Percentiles rank a stretch among this genome's conserved stretches.
Conservation (phyloP, 2,113 vertebrate genomes). For the Crypturellus undulatus region DNA sequence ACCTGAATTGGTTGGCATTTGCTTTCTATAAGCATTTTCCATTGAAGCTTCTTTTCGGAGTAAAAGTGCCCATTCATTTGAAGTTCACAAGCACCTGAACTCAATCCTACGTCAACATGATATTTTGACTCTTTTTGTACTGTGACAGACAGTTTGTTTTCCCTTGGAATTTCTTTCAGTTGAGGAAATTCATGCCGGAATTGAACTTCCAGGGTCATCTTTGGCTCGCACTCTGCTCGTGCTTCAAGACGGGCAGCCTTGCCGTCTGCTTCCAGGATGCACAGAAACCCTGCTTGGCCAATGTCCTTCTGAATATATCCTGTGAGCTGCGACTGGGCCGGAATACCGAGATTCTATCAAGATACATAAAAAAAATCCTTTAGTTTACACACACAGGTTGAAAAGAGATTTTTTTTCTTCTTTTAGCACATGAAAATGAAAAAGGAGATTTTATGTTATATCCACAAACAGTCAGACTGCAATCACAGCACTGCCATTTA, state of each 20-base stretch:
- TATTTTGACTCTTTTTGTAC: conserved; percentile 45
- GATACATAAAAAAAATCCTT: background rate
- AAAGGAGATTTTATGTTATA: background rate
- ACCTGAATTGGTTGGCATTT: conserved; percentile 81
- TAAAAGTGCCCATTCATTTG: conserved; percentile 68
- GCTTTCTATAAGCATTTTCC: conserved; percentile 77
- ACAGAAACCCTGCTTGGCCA: conserved; percentile 53
- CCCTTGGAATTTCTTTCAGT: conserved; percentile 62
- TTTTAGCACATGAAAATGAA: background rate
- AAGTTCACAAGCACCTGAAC: conserved; percentile 70
- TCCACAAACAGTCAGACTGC: background rate
- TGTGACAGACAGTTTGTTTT: conserved; percentile 68
- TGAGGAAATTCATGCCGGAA: conserved; percentile 74
- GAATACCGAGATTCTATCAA: conserved; percentile 48
- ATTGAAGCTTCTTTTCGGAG: conserved; percentile 73
- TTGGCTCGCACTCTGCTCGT: conserved; percentile 60
- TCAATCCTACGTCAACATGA: conserved; percentile 49
- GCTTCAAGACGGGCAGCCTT: conserved; percentile 67
- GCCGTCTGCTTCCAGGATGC: conserved; percentile 51
- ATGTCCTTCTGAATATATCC: conserved; percentile 73
- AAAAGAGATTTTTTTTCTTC: background rate
- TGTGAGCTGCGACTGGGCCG: conserved; percentile 64
- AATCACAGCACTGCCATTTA: background rate
- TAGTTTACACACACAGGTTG: background rate
- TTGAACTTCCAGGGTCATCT: conserved; percentile 65